Conservation (phyloP, 1,140 invertebrate genomes). For the Bombus breviceps region DNA sequence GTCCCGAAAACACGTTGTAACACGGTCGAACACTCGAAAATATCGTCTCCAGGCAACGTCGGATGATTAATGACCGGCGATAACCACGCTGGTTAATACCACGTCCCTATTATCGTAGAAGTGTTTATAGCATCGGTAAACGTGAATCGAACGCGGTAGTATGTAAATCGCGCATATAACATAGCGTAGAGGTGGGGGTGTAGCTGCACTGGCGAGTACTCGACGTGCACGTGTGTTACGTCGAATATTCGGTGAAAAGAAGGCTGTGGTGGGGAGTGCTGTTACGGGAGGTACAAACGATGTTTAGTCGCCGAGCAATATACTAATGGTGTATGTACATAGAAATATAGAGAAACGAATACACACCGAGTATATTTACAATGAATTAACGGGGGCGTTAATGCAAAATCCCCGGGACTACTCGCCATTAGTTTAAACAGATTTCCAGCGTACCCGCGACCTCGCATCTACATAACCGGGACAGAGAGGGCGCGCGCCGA, state of each 20-base stretch:
- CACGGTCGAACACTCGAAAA: conserved; percentile 38
- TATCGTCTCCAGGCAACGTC: conserved; percentile 45
- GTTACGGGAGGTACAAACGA: conserved; percentile 62
- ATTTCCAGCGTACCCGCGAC: conserved; percentile 50
- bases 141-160: conserved; percentile 69
- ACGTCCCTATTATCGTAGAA: conserved; percentile 61
- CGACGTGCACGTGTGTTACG: not conserved
- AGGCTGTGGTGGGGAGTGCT: not conserved
- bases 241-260: not conserved
- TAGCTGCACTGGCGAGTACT: not conserved
- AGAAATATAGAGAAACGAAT: conserved; percentile 76
- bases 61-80: conserved; percentile 52
- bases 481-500: conserved; percentile 37
- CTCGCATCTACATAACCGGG: conserved; percentile 62
- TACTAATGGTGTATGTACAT: conserved; percentile 75
- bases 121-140: conserved; percentile 68
- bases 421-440: conserved; percentile 76
- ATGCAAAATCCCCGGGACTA: conserved; percentile 68
- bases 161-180: conserved; percentile 70
- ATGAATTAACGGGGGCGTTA: conserved; percentile 75
- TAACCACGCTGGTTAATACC: conserved; percentile 63
- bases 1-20: conserved; percentile 13
- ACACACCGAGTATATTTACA: conserved; percentile 73
- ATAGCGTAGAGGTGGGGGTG: conserved; percentile 4
- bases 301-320: conserved; percentile 70